Evolutionary conservation across 2,113 vertebrate species (phyloP).

Genomic region (Daphoenositta chrysoptera): DNA sequence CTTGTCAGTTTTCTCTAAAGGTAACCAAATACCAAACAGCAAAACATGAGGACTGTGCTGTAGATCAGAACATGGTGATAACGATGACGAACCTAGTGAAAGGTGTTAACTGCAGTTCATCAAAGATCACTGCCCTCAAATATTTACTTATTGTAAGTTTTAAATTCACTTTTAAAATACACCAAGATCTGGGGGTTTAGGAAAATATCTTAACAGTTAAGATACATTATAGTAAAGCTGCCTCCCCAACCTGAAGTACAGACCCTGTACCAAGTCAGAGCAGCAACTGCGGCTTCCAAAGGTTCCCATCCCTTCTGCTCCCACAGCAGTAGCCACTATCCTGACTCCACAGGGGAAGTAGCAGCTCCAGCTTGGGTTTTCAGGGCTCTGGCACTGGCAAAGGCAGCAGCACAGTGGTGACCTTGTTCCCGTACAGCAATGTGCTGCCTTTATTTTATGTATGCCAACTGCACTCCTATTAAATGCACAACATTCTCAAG

Average conservation of each 20-base stretch:
- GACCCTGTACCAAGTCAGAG: not conserved
- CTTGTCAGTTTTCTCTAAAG: not conserved
- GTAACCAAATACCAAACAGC: not conserved
- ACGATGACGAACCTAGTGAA: not conserved
- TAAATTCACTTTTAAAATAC: not conserved
- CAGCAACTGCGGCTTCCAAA: not conserved
- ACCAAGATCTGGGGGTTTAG: not conserved
- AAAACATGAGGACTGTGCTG: not conserved
- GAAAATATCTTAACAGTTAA: not conserved
- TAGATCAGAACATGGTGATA: accelerated
- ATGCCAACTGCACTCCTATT: not conserved
- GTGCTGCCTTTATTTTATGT: not conserved
- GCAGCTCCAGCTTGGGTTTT: not conserved
- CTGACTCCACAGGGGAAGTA: not conserved
- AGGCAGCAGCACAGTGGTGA: not conserved
- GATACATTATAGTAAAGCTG: not conserved
- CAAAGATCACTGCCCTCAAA: not conserved
- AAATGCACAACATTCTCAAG: not conserved
- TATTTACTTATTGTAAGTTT: not conserved
- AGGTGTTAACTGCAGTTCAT: not conserved
- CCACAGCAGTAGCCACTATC: not conserved
- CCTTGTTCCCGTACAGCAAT: not conserved
- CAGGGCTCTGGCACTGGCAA: not conserved
- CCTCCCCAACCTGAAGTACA: not conserved
- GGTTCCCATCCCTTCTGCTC: not conserved